Evolutionary conservation across 1,140 invertebrate genomes (phyloP).

Genomic region (Zaprionus nigranus): DNA sequence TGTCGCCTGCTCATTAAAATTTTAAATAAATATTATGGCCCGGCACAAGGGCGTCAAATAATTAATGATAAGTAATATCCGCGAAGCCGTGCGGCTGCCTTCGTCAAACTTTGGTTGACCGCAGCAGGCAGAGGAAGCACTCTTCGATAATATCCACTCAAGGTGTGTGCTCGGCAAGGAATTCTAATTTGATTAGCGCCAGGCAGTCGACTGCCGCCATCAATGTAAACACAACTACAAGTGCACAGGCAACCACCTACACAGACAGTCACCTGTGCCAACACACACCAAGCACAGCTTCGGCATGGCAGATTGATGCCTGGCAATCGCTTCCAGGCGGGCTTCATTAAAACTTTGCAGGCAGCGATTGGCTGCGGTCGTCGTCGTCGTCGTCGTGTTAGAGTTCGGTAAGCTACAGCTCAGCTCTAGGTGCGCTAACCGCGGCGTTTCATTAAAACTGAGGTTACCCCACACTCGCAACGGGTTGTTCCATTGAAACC

Average conservation of each 20-base stretch:
- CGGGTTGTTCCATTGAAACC: slow-evolving; percentile 1
- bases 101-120: slow-evolving; percentile 50
- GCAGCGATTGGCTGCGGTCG: slow-evolving; percentile 48
- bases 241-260: not conserved
- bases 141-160: slow-evolving; percentile 26
- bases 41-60: slow-evolving; percentile 39
- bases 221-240: slow-evolving; percentile 4
- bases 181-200: slow-evolving; percentile 49
- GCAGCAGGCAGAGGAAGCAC: slow-evolving; percentile 33
- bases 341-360: slow-evolving; percentile 56
- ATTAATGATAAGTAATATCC: slow-evolving; percentile 61
- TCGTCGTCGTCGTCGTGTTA: not conserved
- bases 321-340: slow-evolving; percentile 43
- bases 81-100: slow-evolving; percentile 24
- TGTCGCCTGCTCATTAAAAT: slow-evolving; percentile 53
- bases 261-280: not conserved
- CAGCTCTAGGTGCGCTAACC: slow-evolving; percentile 30
- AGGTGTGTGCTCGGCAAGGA: slow-evolving; percentile 29
- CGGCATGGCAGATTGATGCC: slow-evolving; percentile 30
- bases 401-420: not conserved
- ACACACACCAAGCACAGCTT: not conserved
- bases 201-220: not conserved
- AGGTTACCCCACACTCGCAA: slow-evolving; percentile 35
- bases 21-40: slow-evolving; percentile 53
- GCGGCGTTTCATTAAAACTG: slow-evolving; percentile 53